phyloP scores from a whole-genome alignment of 2,113 vertebrate genomes.

The Corythaeola cristata region DNA sequence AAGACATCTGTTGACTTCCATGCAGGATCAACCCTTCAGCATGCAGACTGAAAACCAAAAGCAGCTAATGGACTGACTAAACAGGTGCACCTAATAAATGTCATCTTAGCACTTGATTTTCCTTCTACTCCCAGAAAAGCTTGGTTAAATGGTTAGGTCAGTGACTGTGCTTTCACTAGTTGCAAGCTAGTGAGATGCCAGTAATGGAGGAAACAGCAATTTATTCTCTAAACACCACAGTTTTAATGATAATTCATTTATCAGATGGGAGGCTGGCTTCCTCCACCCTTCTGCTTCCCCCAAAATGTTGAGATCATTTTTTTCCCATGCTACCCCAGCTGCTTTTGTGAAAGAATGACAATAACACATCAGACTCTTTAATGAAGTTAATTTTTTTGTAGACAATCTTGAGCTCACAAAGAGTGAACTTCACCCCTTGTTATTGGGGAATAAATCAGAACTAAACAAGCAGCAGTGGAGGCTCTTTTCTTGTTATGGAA shows the following conservation, averaged over 20 bases:
- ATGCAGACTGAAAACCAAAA: background rate
- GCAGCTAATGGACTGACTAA: background rate
- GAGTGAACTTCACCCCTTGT: background rate
- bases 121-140: background rate
- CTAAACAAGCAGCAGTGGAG: background rate
- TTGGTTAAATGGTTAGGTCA: background rate
- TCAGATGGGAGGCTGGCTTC: background rate
- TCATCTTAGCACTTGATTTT: background rate
- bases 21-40: background rate
- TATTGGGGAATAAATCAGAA: conserved; percentile 25
- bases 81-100: conserved; percentile 2
- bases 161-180: background rate
- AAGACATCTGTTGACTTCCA: background rate
- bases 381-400: background rate
- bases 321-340: background rate
- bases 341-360: background rate
- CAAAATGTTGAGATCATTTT: background rate
- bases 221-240: background rate
- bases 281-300: background rate
- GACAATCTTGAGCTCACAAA: background rate
- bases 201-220: background rate
- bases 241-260: background rate
- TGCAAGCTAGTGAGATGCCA: background rate
- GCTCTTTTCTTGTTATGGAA: background rate
- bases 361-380: background rate